A percentile compares a stretch with the other conserved stretches of the same genome.
These are phyloP conservation scores for Gymnocephalus cernua DNA, from an alignment of 2,113 vertebrate species.

Conservation along the genomic window DNA sequence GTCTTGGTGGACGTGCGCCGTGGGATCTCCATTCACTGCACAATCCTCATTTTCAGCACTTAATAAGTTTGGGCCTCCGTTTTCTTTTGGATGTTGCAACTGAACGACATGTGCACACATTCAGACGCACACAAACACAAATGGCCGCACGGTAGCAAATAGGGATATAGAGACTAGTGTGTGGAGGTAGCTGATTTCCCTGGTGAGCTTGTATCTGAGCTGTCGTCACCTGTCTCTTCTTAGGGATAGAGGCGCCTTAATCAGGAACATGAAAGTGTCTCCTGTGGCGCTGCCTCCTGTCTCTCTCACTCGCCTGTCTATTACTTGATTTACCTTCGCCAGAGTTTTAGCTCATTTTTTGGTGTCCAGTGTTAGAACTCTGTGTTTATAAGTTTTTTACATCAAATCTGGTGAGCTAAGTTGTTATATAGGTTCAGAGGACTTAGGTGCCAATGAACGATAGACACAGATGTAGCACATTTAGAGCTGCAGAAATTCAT, in stretches of 20 bases:
- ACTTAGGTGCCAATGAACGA: neutral
- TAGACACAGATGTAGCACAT: neutral
- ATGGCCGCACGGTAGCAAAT: conserved; percentile 54
- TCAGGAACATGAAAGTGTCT: conserved; percentile 79
- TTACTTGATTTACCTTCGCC: conserved; percentile 58
- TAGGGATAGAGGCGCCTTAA: conserved; percentile 68
- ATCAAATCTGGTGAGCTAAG: neutral
- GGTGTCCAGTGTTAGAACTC: conserved; percentile 26
- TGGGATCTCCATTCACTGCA: conserved; percentile 75
- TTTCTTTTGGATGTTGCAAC: conserved; percentile 61
- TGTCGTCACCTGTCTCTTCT: conserved; percentile 72
- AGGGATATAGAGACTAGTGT: conserved; percentile 61
- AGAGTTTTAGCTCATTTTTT: conserved; percentile 19
- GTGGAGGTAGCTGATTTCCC: conserved; percentile 78
- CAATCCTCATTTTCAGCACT: conserved; percentile 76
- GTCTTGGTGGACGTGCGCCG: conserved; percentile 75
- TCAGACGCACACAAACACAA: conserved; percentile 13
- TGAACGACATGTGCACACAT: conserved; percentile 24
- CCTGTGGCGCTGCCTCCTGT: conserved; percentile 68
- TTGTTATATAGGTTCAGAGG: conserved; percentile 22
- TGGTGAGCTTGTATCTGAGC: conserved; percentile 73
- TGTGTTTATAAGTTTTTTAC: neutral
- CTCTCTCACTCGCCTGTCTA: conserved; percentile 63
- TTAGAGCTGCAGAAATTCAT: too few species aligned
- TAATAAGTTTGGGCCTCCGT: conserved; percentile 76